Base-by-base conservation (phyloP, 2,113 vertebrate genomes). In the Oreochromis aureus region DNA sequence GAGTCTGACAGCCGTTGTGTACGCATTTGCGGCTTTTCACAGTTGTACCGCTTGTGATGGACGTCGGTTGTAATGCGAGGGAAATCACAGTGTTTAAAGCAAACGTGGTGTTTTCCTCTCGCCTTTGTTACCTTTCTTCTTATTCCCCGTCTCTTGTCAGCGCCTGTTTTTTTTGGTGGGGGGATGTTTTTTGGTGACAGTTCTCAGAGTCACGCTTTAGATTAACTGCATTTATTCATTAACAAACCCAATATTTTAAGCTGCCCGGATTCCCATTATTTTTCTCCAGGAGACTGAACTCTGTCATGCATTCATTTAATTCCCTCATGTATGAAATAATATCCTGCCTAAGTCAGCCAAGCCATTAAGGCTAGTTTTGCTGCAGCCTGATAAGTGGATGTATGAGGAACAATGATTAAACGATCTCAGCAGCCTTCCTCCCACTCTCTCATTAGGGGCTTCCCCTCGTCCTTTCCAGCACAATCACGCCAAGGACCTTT, bases 331-430 rank as follows among this genome's bases (percentile, higher is more conserved):
- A 89, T 89, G 81, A 92, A 93, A 92, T 93, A 84, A 93, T 89
- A 92, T 90, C 91, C 91, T 89, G 90, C 73, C 86, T 7, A 41
- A 84, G 80, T 46, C 46, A 76, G 87, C 88, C 59, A 66, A 90
- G 87, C 89, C 84, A 91, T 91, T 91, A 87, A 66, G 55, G 80
- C 71, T 73, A 56, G 84, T 94, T 91, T 92, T 90, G 84, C 87
- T 58, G 73, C 61, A 84, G 89, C 69, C 48, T 85, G 90, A 91
- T 93, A 89, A 94, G 91, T 86, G 87, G 81, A 88, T 80, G 89
- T 85, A 91, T 80, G 59, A 92, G 87, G 89, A 88, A 86, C 58
- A 66, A 88, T 92, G 93, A 93, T 95, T 90, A 92, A 94, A 94
- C 86, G 83, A 94, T 94, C 87, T 84, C 81, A 80, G 89, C 86